phyloP scores from a whole-genome alignment of 2,797 vertebrate genomes.

The Crax fasciolata region DNA sequence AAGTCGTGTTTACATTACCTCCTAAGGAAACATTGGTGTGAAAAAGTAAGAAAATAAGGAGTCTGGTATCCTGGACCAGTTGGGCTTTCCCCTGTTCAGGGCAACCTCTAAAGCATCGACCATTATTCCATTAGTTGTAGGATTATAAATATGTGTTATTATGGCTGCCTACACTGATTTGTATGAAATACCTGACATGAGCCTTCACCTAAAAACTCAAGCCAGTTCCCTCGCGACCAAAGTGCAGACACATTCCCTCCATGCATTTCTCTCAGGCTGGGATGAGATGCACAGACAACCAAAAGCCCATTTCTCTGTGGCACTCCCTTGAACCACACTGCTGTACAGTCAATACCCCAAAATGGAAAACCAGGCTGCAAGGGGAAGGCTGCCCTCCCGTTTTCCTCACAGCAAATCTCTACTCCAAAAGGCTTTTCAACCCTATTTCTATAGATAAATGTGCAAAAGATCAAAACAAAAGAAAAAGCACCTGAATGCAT shows the following conservation, averaged over 20 bases:
- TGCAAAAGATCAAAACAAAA: not conserved
- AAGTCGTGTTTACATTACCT: not conserved
- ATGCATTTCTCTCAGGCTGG: not conserved
- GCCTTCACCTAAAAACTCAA: not conserved
- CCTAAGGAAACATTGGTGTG: not conserved
- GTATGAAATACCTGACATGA: not conserved
- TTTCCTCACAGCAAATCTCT: not conserved
- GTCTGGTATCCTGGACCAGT: not conserved
- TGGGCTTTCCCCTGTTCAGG: not conserved
- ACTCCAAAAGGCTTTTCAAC: not conserved
- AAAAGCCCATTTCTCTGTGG: not conserved
- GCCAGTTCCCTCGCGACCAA: not conserved
- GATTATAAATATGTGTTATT: not conserved
- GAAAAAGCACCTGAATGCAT: not conserved
- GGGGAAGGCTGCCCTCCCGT: not conserved
- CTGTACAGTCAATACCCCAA: not conserved
- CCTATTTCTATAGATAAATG: not conserved
- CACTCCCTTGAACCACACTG: not conserved
- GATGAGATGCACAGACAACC: rapidly evolving
- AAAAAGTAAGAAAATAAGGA: not conserved
- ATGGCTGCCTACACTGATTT: not conserved
- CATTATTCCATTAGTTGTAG: not conserved
- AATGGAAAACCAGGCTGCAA: not conserved
- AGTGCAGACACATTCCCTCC: not conserved
- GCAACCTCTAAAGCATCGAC: not conserved